Evolutionary conservation across 2,797 vertebrate species (phyloP).

Genomic region (Microcaecilia unicolor): DNA sequence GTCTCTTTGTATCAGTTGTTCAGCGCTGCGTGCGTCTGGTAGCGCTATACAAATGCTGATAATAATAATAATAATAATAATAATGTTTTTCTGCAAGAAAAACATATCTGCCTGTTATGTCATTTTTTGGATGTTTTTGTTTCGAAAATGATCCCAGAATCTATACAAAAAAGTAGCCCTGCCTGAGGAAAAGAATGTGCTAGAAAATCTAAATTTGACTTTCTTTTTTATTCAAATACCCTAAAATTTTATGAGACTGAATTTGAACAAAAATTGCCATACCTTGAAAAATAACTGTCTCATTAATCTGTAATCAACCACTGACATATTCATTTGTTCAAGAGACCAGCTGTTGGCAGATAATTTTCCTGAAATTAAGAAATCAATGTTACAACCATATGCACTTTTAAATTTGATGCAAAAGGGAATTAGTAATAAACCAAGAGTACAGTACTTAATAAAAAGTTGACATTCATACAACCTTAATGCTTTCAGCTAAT

Average conservation of each 20-base stretch:
- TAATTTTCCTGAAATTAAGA: constrained; percentile 48
- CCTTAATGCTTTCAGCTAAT: constrained; percentile 16
- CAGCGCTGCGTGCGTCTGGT: too few species aligned
- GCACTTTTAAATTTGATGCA: constrained; percentile 32
- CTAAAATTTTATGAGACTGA: neutral
- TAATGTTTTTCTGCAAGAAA: too few species aligned
- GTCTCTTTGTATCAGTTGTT: too few species aligned
- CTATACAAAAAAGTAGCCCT: neutral
- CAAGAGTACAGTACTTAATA: constrained; percentile 17
- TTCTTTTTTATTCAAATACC: neutral
- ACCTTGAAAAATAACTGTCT: constrained; percentile 25
- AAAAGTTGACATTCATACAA: constrained; percentile 33
- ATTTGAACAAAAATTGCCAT: constrained; percentile 11
- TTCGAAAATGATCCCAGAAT: too few species aligned
- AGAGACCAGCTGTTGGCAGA: constrained; percentile 33
- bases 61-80: too few species aligned
- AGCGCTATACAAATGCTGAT: too few species aligned
- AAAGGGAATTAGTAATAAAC: constrained; percentile 36
- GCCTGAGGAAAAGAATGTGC: neutral
- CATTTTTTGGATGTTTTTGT: too few species aligned
- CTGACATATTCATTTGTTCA: constrained; percentile 34
- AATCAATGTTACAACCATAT: constrained; percentile 41
- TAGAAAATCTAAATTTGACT: constrained; percentile 5
- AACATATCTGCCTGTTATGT: too few species aligned
- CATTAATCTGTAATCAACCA: constrained; percentile 33